Base-by-base conservation (phyloP, 2,113 vertebrate species). In the Microcebus lehilahytsara region DNA sequence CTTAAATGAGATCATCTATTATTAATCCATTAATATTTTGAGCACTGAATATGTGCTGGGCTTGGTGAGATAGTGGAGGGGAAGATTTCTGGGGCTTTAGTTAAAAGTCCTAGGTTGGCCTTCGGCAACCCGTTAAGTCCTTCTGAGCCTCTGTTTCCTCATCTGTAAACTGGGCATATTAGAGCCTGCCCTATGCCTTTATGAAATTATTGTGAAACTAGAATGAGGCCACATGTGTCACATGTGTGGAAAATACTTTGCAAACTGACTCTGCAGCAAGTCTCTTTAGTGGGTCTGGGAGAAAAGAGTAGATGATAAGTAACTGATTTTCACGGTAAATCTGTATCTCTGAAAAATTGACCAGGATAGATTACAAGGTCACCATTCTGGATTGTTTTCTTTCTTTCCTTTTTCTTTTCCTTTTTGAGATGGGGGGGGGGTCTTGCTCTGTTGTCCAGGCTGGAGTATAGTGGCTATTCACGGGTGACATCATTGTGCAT, bases 11-110 rank as follows among this genome's bases (percentile, higher is more conserved):
- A 17, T 74, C 20, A 64, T 58, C 53, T 27, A 80, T 83, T 56
- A 72, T 77, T 71, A 72, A 86, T 74, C 90, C 49, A 34, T 77
- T 87, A 74, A 79, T 96, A 78, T 93, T 74, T n/a, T 51, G 58
- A 75, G 23, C 25, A 5, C 56, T 46, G 53, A 79, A 66, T 66
- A 56, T 49, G 53, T 30, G 27, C 13, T 34, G 56, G 37, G 40
- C 51, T 89, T 80, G 34, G 56, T 84, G 64, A 97, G 67, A 40
- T 13, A 56, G 32, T 32, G 11, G 42, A 86, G 13, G 46, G 37
- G 32, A 66, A 71, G 56, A 51, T 88, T 93, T 95, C 25, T 87
- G 66, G 37, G 12, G 25, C 42, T 79, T 20, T 42, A 56, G 32
- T 81, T 91, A 85, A 34, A 85, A 95, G n/a, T 42, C 42, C 13